A percentile compares a stretch with the other conserved stretches of the same genome.
These are phyloP conservation scores for Chrysina gloriosa DNA, from an alignment of 2,888 invertebrate species.

Conservation along the genomic window DNA sequence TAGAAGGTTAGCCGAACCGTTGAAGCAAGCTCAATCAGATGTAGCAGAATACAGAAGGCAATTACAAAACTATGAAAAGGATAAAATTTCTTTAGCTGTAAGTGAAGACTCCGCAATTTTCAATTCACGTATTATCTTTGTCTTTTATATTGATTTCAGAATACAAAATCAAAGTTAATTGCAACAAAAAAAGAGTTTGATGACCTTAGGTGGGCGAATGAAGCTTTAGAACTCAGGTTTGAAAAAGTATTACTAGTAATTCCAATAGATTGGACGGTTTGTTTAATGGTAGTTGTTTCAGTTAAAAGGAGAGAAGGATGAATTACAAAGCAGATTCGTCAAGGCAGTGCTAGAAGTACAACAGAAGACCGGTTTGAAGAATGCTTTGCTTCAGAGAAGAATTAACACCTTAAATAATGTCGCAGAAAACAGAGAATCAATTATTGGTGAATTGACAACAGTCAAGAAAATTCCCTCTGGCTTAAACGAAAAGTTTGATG, in stretches of 20 bases:
- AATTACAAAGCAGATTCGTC: slow-evolving; percentile 82
- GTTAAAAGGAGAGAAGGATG: slow-evolving; percentile 79
- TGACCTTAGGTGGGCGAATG: slow-evolving; percentile 73
- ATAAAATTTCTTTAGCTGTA: slow-evolving; percentile 78
- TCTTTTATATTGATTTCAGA: slow-evolving; percentile 61
- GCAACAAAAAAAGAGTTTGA: slow-evolving; percentile 69
- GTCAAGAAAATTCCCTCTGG: slow-evolving; percentile 62
- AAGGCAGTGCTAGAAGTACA: slow-evolving; percentile 88
- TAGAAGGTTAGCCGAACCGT: slow-evolving; percentile 77
- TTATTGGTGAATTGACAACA: slow-evolving; percentile 75
- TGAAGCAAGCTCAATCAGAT: slow-evolving; percentile 77
- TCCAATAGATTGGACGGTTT: too few species aligned
- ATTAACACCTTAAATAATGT: slow-evolving; percentile 73
- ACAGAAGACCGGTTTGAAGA: slow-evolving; percentile 85
- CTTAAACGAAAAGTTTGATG: slow-evolving; percentile 70
- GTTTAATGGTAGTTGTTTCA: slow-evolving; percentile 44
- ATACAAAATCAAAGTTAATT: slow-evolving; percentile 67
- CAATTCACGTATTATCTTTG: not conserved
- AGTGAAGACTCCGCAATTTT: not conserved
- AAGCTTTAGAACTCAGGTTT: slow-evolving; percentile 80
- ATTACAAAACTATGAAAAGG: slow-evolving; percentile 86
- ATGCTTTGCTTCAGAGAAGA: slow-evolving; percentile 83
- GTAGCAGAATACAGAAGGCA: slow-evolving; percentile 80
- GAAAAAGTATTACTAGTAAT: slow-evolving; percentile 73
- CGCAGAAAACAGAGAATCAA: slow-evolving; percentile 76